These are phyloP conservation scores for Scleropages formosus DNA, from an alignment of 2,797 vertebrate genomes.

Conservation along the genomic window DNA sequence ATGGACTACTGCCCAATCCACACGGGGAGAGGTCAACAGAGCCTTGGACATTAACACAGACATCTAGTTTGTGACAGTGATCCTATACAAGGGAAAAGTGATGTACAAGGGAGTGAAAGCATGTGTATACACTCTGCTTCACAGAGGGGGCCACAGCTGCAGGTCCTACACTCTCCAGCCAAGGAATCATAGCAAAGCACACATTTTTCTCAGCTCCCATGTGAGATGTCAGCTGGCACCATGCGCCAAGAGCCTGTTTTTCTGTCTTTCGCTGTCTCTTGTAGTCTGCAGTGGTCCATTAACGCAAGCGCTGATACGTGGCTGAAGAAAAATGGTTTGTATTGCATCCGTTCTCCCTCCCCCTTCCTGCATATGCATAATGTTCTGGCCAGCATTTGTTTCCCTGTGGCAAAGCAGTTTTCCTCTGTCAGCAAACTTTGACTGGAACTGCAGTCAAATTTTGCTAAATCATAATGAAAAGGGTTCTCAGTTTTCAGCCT, in stretches of 20 bases:
- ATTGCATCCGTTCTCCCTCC: not conserved
- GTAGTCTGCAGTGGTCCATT: constrained; percentile 6
- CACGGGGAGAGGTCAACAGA: not conserved
- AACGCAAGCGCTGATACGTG: constrained; percentile 14
- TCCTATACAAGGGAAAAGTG: constrained; percentile 1
- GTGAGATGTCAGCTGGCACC: not conserved
- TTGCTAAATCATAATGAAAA: constrained; percentile 20
- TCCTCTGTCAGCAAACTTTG: constrained; percentile 27
- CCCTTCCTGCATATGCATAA: not conserved
- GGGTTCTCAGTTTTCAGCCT: not conserved
- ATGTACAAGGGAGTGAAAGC: no score
- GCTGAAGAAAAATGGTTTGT: constrained; percentile 6
- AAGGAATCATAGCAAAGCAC: constrained; percentile 17
- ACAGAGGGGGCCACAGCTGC: not conserved
- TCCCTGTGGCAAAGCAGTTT: constrained; percentile 23
- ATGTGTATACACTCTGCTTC: constrained; percentile 49
- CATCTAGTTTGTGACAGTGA: constrained; percentile 1
- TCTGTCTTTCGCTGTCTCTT: not conserved
- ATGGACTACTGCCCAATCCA: not conserved
- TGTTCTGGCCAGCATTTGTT: constrained; percentile 16
- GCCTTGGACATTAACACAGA: not conserved
- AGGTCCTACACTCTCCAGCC: not conserved
- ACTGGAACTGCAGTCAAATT: constrained; percentile 10
- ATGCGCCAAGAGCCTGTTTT: constrained; percentile 14
- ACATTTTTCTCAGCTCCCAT: not conserved